A percentile compares a stretch with the other conserved stretches of the same genome.
Conservation (phyloP, 1,140 invertebrate species). For the Hormaphis cornu region DNA sequence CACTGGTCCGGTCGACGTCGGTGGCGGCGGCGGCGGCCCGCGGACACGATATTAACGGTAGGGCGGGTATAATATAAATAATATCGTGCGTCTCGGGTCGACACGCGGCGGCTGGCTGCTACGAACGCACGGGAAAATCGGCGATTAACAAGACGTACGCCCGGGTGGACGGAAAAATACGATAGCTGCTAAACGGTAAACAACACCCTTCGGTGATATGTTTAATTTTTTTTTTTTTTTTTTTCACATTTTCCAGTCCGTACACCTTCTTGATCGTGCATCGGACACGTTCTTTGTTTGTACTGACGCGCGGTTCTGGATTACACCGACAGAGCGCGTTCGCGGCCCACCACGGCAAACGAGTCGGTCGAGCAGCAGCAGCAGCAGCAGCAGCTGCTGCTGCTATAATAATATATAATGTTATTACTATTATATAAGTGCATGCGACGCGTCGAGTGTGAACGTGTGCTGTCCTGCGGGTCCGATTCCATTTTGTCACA, state of each 20-base stretch:
- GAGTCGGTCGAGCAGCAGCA: not conserved
- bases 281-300: constrained; percentile 32
- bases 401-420: too few species aligned
- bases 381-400: not conserved
- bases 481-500: too few species aligned
- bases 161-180: constrained; percentile 11
- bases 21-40: not conserved
- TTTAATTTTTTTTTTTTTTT: constrained; percentile 27
- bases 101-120: not conserved
- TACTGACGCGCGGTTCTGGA: not conserved
- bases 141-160: constrained; percentile 1
- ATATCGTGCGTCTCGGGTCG: too few species aligned
- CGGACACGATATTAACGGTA: too few species aligned
- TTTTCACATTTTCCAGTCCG: constrained; percentile 29
- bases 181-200: constrained; percentile 27
- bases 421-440: too few species aligned
- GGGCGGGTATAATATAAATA: too few species aligned
- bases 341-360: not conserved
- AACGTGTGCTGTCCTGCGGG: not conserved
- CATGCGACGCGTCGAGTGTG: not conserved
- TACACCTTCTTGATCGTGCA: constrained; percentile 28
- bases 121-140: not conserved
- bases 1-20: not conserved
- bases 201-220: constrained; percentile 32
- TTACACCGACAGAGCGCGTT: constrained; percentile 16